Percentiles rank a stretch among this genome's conserved stretches.
Evolutionary conservation across 2,797 vertebrate species (phyloP).

Genomic region (Coluber constrictor): DNA sequence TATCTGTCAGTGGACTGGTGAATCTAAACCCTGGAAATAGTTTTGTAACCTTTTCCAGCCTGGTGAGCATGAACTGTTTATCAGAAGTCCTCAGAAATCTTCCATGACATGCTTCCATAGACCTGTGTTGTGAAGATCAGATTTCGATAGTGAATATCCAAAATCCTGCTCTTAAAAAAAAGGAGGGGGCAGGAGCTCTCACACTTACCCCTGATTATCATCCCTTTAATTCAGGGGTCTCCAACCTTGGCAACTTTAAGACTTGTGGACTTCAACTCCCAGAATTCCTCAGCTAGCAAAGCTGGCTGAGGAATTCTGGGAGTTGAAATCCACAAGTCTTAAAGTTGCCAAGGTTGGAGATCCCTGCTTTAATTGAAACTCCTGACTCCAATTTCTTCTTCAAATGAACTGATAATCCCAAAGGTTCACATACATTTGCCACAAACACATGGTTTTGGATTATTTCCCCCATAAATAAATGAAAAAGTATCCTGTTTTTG

Average conservation of each 20-base stretch:
- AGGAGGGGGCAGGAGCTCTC: neutral
- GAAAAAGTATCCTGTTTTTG: neutral
- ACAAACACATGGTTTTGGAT: neutral
- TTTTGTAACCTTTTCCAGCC: neutral
- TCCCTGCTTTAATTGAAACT: neutral
- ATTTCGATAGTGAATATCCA: neutral
- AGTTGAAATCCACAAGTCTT: too few relatives aligned
- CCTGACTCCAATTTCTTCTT: neutral
- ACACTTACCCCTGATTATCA: neutral
- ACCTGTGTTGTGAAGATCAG: neutral
- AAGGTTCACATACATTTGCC: neutral
- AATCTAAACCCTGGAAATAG: neutral
- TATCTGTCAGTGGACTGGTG: neutral
- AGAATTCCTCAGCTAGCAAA: too few relatives aligned
- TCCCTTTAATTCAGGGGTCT: neutral
- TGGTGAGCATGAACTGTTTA: neutral
- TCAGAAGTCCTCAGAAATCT: neutral
- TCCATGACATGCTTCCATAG: neutral
- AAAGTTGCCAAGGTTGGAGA: too few relatives aligned
- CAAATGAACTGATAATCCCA: neutral
- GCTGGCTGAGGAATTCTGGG: too few relatives aligned
- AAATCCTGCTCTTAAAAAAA: neutral
- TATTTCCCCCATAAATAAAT: neutral
- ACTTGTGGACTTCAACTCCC: too few relatives aligned
- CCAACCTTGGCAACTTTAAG: too few relatives aligned